These are phyloP conservation scores for Apamea crenata DNA, from an alignment of 2,888 invertebrate genomes.

Conservation along the genomic window DNA sequence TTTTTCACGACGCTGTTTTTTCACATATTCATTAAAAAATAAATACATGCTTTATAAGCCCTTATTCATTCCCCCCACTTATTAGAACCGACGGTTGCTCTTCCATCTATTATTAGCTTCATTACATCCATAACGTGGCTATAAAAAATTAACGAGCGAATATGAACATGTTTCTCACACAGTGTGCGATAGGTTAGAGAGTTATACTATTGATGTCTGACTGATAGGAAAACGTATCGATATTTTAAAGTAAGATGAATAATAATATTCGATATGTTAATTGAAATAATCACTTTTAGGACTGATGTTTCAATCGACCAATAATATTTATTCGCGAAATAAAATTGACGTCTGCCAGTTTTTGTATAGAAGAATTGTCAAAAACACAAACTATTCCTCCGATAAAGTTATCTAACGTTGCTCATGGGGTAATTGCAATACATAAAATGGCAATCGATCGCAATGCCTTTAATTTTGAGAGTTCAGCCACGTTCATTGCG, in stretches of 20 bases:
- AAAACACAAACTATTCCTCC: too few relatives aligned
- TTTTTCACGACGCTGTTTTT: background rate
- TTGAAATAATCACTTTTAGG: background rate
- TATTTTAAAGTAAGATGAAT: background rate
- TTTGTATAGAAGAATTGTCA: too few relatives aligned
- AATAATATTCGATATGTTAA: background rate
- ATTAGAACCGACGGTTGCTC: slow-evolving; percentile 38
- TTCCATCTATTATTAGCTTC: slow-evolving; percentile 58
- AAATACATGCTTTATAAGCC: slow-evolving; percentile 13
- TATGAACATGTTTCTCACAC: slow-evolving; percentile 55
- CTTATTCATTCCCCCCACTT: slow-evolving; percentile 30
- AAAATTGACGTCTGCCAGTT: too few relatives aligned
- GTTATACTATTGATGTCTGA: background rate
- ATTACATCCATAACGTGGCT: slow-evolving; percentile 57
- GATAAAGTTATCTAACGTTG: too few relatives aligned
- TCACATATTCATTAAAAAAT: slow-evolving; percentile 5
- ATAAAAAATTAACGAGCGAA: slow-evolving; percentile 63
- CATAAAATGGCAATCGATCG: background rate
- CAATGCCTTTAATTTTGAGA: background rate
- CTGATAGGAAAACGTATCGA: background rate
- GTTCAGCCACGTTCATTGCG: background rate
- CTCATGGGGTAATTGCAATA: background rate
- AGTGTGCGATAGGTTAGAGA: slow-evolving; percentile 28
- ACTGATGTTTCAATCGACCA: too few relatives aligned
- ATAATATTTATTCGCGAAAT: too few relatives aligned